Base-by-base conservation (phyloP, 2,888 invertebrate genomes). In the Hemaris fuciformis region DNA sequence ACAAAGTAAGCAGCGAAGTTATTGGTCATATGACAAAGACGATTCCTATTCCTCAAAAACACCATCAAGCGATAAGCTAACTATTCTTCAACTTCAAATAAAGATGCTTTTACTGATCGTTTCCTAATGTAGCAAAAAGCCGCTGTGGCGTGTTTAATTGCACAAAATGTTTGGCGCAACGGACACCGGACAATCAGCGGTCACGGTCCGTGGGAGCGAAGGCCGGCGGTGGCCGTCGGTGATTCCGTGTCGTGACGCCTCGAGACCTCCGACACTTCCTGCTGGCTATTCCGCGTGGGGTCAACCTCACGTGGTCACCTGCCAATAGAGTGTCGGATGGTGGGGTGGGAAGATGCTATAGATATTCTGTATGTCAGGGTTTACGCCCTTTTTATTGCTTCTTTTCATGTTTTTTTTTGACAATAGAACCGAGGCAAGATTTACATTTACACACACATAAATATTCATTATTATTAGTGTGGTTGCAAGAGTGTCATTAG, bases 241-340 rank as follows among this genome's bases (percentile, higher is more conserved):
- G 62, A 81, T 87, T 88, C 87, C 87, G 87, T 77, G 62, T 79
- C 64, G 68, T 81, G 81, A 84, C 84, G 81, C 80, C 59, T 65
- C 68, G 66, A 72, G 74, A 74, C 75, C 76, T 78, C 62, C 64
- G 66, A 45, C 70, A 73, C 81, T 88, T 88, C 88, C 89, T 89
- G 62, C 68, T 70, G 64, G 68, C 69, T 64, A 66, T 75, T 75
- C 71, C 68, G 69, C 64, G 63, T 59, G 42, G 38, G n/a, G n/a
- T n/a, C 34, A 6, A 34, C 13, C 1, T 3, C n/a, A 38, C n/a
- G 10, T 38, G n/a, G n/a, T 38, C 38, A 27, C 27, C 8, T 7
- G 25, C 25, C 23, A 13, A 7, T 34, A 10, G 31, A 31, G 3
- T 34, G 3, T 2, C 13, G 13, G 13, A 34, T 13, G 34, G 34